Base-by-base conservation (phyloP, 2,797 vertebrate genomes). In the Poeciliopsis gracilis region DNA sequence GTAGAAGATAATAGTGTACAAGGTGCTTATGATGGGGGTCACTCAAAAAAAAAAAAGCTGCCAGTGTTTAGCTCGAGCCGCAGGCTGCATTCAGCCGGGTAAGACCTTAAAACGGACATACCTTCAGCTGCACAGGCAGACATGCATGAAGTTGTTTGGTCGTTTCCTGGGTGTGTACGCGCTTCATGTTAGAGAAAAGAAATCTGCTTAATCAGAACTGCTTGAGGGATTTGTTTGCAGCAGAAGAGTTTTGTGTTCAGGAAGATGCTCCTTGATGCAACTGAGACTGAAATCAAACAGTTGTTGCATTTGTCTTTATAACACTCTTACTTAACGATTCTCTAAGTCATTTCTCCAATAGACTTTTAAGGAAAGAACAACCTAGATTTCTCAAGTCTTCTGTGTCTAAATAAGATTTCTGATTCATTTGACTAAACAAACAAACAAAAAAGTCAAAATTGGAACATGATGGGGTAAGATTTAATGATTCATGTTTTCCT, bases 141-240 rank as follows among this genome's bases (percentile, higher is more conserved):
- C 51, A 41, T 38, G 75, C 46, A 69, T 76, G 33, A 38, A 67
- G 61, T 41, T 28, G 75, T 53, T 77, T 69, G 33, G 47, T 69
- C 53, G 36, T 69, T 51, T 77, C 73, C 57, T 75, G n/a, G 41
- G 4, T 75, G 55, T 63, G 23, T 13, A 8, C 1, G 2, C 43
- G 63, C 63, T 41, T 69, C 47, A 51, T 77, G 36, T 43, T 69
- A 5, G 61, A 69, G 15, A 77, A 77, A 77, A 30, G 69, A 77
- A 69, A 20, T 66, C 43, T 1, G 47, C 18, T 51, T 69, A 4
- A 53, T 77, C 47, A 53, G 33, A 77, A 69, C 25, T 0, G 7
- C 75, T 43, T 18, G 25, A 69, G 47, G n/a, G n/a, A 28, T 28
- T 28, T 53, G 23, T 38, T 30, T 38, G 75, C 63, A 1, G 23